Evolutionary conservation across 2,888 invertebrate genomes (phyloP), one percentile per base, ranked within the genome.

Genomic region (Timema cristinae): DNA sequence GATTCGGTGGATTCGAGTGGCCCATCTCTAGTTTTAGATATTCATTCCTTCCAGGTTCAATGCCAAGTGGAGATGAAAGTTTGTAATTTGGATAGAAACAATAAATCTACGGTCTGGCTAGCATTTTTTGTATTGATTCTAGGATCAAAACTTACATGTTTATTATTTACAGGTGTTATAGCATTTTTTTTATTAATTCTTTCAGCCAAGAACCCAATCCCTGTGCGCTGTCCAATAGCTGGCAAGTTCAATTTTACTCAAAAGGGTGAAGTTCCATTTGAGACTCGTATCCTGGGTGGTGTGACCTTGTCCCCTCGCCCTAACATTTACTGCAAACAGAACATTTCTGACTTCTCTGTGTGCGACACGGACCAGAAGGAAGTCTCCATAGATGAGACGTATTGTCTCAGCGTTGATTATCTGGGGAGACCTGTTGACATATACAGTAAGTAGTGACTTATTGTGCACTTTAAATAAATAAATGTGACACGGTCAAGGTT

Each of bases 161-260:
- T 32, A 2, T 32, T 32, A 32, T 32, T 32, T 32, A 32, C 32
- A 32, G 32, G 32, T 32, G 32, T 32, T 32, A 32, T 32, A 32
- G 32, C 32, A 32, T 32, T 32, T 32, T 32, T 32, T 32, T 2
- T 32, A 4, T 72, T 69, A 69, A 72, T 68, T 72, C 67, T 76
- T 79, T 70, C 76, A 86, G 91, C 93, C n/a, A 92, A 90, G 80
- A 90, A 94, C 81, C 98, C 98, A 0, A 90, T 93, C 0, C 92
- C 97, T 0, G 92, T 98, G 7, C 89, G 95, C 63, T 98, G 98
- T 82, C 98, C 98, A 0, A 91, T 98, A 1, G 98, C 97, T 61
- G 98, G 98, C 2, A 97, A 98, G 82, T 98, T 95, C 81, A 93
- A 91, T 81, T 98, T 98, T 79, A 90, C 91, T 0, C 98, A 98